Evolutionary conservation across 2,113 vertebrate species (phyloP), one percentile per base, ranked within the genome.

Genomic region (Istiophorus platypterus): DNA sequence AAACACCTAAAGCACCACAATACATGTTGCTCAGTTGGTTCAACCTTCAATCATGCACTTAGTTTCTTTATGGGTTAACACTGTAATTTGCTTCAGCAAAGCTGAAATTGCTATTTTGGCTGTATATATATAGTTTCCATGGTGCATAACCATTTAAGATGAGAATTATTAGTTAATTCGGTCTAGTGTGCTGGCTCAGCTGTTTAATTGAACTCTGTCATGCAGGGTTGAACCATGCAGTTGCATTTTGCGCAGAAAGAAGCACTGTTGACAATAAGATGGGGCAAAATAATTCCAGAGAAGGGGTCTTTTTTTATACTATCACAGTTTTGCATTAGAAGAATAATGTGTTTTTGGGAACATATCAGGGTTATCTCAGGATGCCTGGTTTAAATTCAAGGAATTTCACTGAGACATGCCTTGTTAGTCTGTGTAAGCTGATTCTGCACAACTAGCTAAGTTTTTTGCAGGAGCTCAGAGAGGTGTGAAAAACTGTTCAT

Each of bases 181-280:
- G 2, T 65, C 7, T n/a, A 45, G 54, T 51, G 24, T 42, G 24
- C 72, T 72, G 39, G 15, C 67, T 76, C 77, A 75, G 85, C 80
- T 81, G 70, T 80, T 83, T 13, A 64, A 72, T 5, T 39, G 76
- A 67, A 37, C 47, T 54, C 15, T 74, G 49, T 83, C 37, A 80
- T 78, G 63, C 64, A 58, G 69, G n/a, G 27, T 14, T 73, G 52
- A 83, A 61, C 64, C 62, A 62, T 67, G 29, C 24, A 27, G 69
- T 59, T 75, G 37, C 56, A 59, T 67, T 78, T 4, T 41, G 51
- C 39, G 54, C 29, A 73, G 42, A 49, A 3, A 81, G 51, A 76
- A 51, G 18, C 24, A n/a, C 62, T 54, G 29, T 7, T 79, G 34
- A 24, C 45, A 42, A 26, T 66, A 18, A 59, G 42, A 45, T 13